phyloP scores from a whole-genome alignment of 2,113 vertebrate species.

The Monopterus albus region DNA sequence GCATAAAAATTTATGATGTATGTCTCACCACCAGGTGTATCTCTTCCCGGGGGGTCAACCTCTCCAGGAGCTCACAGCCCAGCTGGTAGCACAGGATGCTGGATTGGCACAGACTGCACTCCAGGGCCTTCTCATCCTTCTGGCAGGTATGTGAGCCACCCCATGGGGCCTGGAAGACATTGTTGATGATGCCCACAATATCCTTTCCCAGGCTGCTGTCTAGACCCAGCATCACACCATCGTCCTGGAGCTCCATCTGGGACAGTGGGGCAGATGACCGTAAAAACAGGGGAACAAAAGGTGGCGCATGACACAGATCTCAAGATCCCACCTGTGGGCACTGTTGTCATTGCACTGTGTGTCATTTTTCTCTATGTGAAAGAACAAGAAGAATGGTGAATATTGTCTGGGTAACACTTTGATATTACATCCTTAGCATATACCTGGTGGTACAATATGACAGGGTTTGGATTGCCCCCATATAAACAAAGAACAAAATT shows the following conservation, averaged over 20 bases:
- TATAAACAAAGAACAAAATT: too few relatives aligned
- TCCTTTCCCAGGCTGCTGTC: conserved; percentile 95
- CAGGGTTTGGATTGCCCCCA: too few relatives aligned
- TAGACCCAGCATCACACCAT: conserved; percentile 94
- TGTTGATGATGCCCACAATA: conserved; percentile 97
- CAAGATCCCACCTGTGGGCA: conserved; percentile 52
- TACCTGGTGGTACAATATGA: not conserved
- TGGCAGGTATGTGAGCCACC: conserved; percentile 97
- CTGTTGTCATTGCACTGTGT: conserved; percentile 3
- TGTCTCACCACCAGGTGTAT: conserved; percentile 96
- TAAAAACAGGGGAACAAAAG: conserved; percentile 43
- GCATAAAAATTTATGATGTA: conserved; percentile 16
- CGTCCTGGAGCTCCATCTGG: conserved; percentile 99
- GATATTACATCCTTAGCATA: not conserved
- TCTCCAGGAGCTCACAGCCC: conserved; percentile 94
- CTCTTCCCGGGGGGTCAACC: conserved; percentile 95
- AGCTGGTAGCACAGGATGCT: conserved; percentile 99
- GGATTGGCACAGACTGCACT: conserved; percentile 96
- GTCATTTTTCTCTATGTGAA: conserved; percentile 5
- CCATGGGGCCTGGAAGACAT: conserved; percentile 98
- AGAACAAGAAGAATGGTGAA: not conserved
- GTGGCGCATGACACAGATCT: conserved; percentile 41
- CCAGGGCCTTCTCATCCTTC: conserved; percentile 93
- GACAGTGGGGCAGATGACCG: conserved; percentile 2
- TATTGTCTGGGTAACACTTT: not conserved